These are phyloP conservation scores for Andrena camellia DNA, from an alignment of 2,888 invertebrate species.

Conservation along the genomic window DNA sequence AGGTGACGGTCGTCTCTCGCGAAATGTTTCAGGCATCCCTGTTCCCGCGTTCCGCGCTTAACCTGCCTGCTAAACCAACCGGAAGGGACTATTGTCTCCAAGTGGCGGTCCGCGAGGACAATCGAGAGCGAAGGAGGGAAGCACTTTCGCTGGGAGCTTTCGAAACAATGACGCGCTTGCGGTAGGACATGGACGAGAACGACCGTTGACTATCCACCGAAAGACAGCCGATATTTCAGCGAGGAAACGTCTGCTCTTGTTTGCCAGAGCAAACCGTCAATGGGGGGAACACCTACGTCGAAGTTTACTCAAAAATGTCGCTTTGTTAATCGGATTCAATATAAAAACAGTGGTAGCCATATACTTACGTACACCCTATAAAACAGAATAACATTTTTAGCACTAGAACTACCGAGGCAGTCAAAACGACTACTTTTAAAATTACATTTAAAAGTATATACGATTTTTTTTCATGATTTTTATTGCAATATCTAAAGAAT, in stretches of 20 bases:
- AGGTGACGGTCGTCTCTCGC: constrained; percentile 28
- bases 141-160: constrained; percentile 54
- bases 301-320: no score
- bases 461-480: no score
- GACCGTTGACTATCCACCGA: background rate
- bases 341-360: no score
- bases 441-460: no score
- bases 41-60: constrained; percentile 31
- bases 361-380: no score
- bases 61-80: constrained; percentile 49
- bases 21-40: constrained; percentile 6
- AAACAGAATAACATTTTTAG: no score
- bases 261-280: background rate
- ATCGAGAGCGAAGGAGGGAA: constrained; percentile 46
- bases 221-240: background rate
- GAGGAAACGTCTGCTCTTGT: constrained; percentile 16
- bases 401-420: no score
- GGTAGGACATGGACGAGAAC: constrained; percentile 23
- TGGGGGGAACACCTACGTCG: background rate
- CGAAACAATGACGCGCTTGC: constrained; percentile 57
- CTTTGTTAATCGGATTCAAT: no score
- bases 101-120: constrained; percentile 58
- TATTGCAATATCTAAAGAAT: no score
- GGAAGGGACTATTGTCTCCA: constrained; percentile 60
- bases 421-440: no score